phyloP scores from a whole-genome alignment of 1,140 invertebrate genomes.

The Ephestia elutella region DNA sequence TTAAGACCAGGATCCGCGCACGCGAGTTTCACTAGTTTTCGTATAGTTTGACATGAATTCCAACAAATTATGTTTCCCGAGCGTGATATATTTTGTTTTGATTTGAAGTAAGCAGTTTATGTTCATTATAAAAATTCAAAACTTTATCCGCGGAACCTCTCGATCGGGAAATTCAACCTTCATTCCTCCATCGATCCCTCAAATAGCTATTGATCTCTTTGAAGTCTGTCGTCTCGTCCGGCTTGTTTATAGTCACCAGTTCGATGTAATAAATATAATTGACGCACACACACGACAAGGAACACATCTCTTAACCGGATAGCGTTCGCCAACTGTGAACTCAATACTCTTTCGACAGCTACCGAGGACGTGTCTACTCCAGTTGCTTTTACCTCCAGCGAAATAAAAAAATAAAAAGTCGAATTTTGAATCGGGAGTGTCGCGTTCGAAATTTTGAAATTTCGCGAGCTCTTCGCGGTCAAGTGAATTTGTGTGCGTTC shows the following conservation, averaged over 20 bases:
- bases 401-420: slow-evolving; percentile 38
- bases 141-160: background rate
- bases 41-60: too few relatives aligned
- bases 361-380: slow-evolving; percentile 58
- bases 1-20: too few relatives aligned
- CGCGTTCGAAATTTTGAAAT: slow-evolving; percentile 43
- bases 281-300: slow-evolving; percentile 58
- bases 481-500: slow-evolving; percentile 38
- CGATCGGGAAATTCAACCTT: background rate
- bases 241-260: slow-evolving; percentile 61
- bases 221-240: slow-evolving; percentile 47
- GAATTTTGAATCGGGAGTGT: slow-evolving; percentile 17
- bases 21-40: too few relatives aligned
- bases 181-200: slow-evolving; percentile 48
- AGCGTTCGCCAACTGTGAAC: slow-evolving; percentile 55
- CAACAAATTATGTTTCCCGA: too few relatives aligned
- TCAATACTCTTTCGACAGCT: slow-evolving; percentile 64
- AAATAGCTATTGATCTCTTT: slow-evolving; percentile 69
- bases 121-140: background rate
- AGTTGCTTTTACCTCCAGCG: slow-evolving; percentile 39
- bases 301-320: slow-evolving; percentile 47
- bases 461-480: slow-evolving; percentile 30
- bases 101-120: too few relatives aligned
- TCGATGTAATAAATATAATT: slow-evolving; percentile 72
- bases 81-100: too few relatives aligned